Evolutionary conservation across 2,888 invertebrate genomes (phyloP).

Genomic region (Orgyia antiqua): DNA sequence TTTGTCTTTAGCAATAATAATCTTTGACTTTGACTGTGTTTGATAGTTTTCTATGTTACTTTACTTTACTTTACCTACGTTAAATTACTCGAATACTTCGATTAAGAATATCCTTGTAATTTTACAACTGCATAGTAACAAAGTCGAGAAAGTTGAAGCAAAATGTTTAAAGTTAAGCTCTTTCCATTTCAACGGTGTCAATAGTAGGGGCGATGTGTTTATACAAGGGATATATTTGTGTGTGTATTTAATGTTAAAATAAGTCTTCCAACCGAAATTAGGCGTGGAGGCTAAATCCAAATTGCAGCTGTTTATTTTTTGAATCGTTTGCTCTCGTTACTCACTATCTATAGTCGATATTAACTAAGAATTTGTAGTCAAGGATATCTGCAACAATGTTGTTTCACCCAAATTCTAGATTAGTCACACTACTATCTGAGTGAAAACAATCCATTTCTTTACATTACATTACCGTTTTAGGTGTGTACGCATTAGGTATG

Average conservation of each 20-base stretch:
- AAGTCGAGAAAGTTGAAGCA: conserved; percentile 31
- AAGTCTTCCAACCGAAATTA: conserved; percentile 74
- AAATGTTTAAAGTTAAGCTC: conserved; percentile 35
- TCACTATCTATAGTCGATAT: conserved; percentile 4
- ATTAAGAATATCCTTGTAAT: too few species aligned
- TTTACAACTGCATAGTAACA: conserved; percentile 28
- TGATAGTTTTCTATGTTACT: too few species aligned
- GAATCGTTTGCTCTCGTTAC: conserved; percentile 23
- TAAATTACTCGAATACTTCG: too few species aligned
- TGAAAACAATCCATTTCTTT: background rate
- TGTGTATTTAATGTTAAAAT: conserved; percentile 75
- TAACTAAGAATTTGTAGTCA: too few species aligned
- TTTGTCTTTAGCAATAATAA: too few species aligned
- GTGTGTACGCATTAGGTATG: too few species aligned
- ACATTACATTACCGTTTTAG: background rate
- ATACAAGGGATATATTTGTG: conserved; percentile 70
- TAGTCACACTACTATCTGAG: too few species aligned
- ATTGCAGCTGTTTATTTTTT: conserved; percentile 66
- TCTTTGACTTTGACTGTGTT: too few species aligned
- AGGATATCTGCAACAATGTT: too few species aligned
- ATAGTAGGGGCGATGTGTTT: conserved; percentile 72
- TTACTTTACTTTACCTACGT: too few species aligned
- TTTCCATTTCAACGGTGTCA: conserved; percentile 44
- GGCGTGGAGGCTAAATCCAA: conserved; percentile 71
- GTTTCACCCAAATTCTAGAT: too few species aligned